phyloP scores from a whole-genome alignment of 2,888 invertebrate species.

The Harpalus rufipes region DNA sequence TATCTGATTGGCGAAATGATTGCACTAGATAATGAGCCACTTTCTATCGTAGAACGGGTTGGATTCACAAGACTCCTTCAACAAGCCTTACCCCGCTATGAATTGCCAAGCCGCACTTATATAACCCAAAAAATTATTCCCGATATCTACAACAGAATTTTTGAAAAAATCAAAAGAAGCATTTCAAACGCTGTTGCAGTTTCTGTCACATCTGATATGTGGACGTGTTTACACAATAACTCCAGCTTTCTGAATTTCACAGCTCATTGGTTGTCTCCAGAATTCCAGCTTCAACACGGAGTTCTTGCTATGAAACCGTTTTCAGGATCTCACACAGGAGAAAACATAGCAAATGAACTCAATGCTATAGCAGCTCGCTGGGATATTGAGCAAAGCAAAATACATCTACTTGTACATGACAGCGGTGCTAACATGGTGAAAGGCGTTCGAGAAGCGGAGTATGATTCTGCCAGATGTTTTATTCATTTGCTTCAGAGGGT shows the following conservation, averaged over 20 bases:
- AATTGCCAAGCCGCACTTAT: constrained; percentile 69
- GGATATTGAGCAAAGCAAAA: constrained; percentile 71
- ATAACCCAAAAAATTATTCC: constrained; percentile 63
- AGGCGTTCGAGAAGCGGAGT: constrained; percentile 66
- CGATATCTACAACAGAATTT: constrained; percentile 68
- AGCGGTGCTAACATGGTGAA: constrained; percentile 67
- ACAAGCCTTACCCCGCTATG: constrained; percentile 70
- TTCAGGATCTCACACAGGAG: constrained; percentile 66
- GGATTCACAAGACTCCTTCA: constrained; percentile 71
- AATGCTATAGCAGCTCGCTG: constrained; percentile 70
- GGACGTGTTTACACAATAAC: constrained; percentile 69
- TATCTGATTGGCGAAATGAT: constrained; percentile 73
- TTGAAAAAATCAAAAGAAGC: constrained; percentile 69
- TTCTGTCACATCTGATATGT: constrained; percentile 70
- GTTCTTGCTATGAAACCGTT: constrained; percentile 68
- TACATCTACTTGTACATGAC: constrained; percentile 70
- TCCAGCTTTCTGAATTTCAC: constrained; percentile 56
- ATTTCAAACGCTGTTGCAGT: constrained; percentile 69
- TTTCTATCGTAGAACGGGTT: constrained; percentile 71
- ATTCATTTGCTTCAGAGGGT: constrained; percentile 70
- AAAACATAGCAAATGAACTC: constrained; percentile 71
- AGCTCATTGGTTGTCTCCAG: constrained; percentile 50
- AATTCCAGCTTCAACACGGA: constrained; percentile 26
- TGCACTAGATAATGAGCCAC: constrained; percentile 72
- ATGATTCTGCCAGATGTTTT: constrained; percentile 66